phyloP scores from a whole-genome alignment of 1,140 invertebrate genomes.

The Seison nebaliae region DNA sequence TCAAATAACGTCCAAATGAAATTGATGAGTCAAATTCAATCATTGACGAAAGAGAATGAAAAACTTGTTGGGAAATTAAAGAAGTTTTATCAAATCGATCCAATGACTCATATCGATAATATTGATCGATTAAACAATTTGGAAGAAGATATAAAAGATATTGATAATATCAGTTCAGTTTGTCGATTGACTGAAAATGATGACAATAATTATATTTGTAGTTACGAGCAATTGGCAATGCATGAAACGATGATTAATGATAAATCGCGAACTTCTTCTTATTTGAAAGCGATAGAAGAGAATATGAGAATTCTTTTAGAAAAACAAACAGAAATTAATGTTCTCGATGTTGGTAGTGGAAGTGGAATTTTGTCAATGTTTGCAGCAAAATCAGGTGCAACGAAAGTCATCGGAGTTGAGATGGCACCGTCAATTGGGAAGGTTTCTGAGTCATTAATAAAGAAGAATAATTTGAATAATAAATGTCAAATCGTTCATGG shows the following conservation, averaged over 20 bases:
- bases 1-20: too few species aligned
- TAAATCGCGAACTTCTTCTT: conserved; percentile 21
- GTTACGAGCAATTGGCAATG: background rate
- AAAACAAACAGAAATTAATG: too few species aligned
- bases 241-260: conserved; percentile 17
- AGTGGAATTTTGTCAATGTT: conserved; percentile 29
- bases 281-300: conserved; percentile 22
- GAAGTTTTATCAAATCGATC: too few species aligned
- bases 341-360: conserved; percentile 27
- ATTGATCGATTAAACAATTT: too few species aligned
- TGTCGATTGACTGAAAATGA: too few species aligned
- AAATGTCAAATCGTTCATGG: conserved; percentile 65
- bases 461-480: conserved; percentile 44
- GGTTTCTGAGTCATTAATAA: conserved; percentile 42
- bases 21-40: too few species aligned
- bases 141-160: too few species aligned
- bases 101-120: too few species aligned
- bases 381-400: conserved; percentile 36
- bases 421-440: conserved; percentile 30
- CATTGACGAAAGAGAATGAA: too few species aligned
- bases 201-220: too few species aligned
- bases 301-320: conserved; percentile 22
- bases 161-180: too few species aligned
- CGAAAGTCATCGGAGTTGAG: conserved; percentile 23
- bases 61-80: too few species aligned